Evolutionary conservation across 2,113 vertebrate genomes (phyloP), one percentile per base, ranked within the genome.

Genomic region (Paramormyrops kingsleyae): DNA sequence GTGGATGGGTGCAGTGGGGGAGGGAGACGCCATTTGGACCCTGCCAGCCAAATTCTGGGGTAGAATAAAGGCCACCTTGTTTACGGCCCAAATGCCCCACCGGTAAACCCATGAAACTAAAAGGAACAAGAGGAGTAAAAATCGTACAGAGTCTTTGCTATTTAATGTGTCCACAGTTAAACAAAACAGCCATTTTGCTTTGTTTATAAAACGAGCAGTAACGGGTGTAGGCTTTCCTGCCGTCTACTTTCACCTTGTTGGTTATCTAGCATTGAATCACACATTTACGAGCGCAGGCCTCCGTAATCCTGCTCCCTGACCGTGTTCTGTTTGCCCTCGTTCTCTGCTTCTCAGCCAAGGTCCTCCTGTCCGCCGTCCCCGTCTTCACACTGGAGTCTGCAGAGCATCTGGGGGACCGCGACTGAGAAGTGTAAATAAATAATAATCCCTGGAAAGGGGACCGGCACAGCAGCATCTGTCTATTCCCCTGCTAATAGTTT

Each of bases 341-440:
- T 89, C 91, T 90, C 91, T 66, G 93, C 92, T 90, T 46, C 89
- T 52, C 87, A 86, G 46, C 89, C 49, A 77, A 89, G 89, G 83
- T 50, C 52, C 12, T 47, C 21, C 90, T 62, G 42, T 21, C 47
- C 35, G 46, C 24, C 10, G 87, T 89, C 91, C 92, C 91, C 92
- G 90, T 77, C 94, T 95, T 94, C 94, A 94, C 91, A 93, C 94
- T 94, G 94, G 94, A 90, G 95, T 96, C 95, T 94, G 92, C 90
- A 93, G 95, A 94, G 96, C 96, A 96, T 96, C 96, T 96, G 96
- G 95, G 95, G 95, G 94, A 92, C 94, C 94, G 95, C 96, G 95
- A 96, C 96, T 96, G 96, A 96, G 95, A 95, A 96, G 95, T 96
- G 96, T 96, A 96, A 96, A 96, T 96, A 96, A 96, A 96, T 96